These are phyloP conservation scores for Mastomys natalensis DNA, from an alignment of 2,113 vertebrate species.

Conservation along the genomic window DNA sequence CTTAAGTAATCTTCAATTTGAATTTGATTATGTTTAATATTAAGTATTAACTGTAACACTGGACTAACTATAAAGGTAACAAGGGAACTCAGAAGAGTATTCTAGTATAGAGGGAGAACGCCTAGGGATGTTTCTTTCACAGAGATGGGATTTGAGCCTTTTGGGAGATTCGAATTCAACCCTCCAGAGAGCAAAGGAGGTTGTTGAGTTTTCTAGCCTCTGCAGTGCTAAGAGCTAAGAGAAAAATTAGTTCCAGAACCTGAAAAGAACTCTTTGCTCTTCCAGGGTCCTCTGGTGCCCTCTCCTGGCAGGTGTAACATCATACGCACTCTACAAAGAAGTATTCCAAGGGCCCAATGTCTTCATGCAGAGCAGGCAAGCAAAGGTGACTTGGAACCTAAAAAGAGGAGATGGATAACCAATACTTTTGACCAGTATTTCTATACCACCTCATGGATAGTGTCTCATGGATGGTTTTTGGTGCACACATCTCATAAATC, in stretches of 20 bases:
- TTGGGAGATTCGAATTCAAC: not conserved
- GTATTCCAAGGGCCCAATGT: not conserved
- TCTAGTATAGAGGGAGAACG: not conserved
- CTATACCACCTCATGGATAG: accelerated
- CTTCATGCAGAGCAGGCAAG: accelerated
- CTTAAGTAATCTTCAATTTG: not conserved
- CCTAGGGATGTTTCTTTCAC: not conserved
- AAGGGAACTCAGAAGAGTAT: not conserved
- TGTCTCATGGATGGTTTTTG: not conserved
- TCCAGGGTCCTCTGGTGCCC: accelerated
- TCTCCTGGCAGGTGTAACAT: not conserved
- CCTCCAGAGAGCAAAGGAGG: not conserved
- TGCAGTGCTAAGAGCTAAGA: not conserved
- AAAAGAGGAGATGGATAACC: not conserved
- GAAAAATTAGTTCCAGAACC: not conserved
- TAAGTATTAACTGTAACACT: not conserved
- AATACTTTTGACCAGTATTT: not conserved
- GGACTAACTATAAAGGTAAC: no score
- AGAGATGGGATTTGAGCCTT: not conserved
- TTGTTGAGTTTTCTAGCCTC: not conserved
- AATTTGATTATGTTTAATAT: not conserved
- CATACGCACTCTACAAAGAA: not conserved
- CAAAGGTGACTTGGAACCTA: not conserved
- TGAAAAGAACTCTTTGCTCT: not conserved
- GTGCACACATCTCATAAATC: not conserved